A percentile compares a stretch with the other conserved stretches of the same genome.
Conservation (phyloP, 2,888 invertebrate species). For the Agrochola macilenta region DNA sequence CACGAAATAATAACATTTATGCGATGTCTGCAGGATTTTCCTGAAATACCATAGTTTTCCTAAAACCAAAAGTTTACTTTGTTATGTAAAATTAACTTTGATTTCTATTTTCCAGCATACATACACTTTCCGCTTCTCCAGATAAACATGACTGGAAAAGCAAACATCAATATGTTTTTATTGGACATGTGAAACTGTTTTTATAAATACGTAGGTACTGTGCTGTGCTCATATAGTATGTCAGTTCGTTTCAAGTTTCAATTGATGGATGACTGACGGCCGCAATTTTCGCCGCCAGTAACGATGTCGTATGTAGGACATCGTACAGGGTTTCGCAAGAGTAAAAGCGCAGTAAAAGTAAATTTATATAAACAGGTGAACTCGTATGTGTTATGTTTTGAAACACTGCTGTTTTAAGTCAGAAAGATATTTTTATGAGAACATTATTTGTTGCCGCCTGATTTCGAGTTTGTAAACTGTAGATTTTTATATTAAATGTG, state of each 20-base stretch:
- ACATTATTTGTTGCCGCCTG: slow-evolving; percentile 7
- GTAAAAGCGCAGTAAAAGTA: slow-evolving; percentile 74
- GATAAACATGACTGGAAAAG: slow-evolving; percentile 21
- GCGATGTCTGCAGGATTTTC: not conserved
- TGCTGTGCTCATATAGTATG: slow-evolving; percentile 44
- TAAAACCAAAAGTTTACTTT: not conserved
- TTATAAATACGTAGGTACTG: slow-evolving; percentile 27
- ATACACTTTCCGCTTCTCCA: slow-evolving; percentile 1
- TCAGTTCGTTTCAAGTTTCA: slow-evolving; percentile 63
- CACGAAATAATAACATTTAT: not conserved
- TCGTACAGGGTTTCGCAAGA: slow-evolving; percentile 71
- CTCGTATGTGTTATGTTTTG: slow-evolving; percentile 25
- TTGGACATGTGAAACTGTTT: slow-evolving; percentile 43
- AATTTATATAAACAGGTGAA: slow-evolving; percentile 45
- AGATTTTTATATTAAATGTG: not conserved
- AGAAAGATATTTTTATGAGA: slow-evolving; percentile 12
- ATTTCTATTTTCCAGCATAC: slow-evolving; percentile 10
- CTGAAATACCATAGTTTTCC: not conserved
- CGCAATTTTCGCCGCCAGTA: slow-evolving; percentile 64
- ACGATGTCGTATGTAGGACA: slow-evolving; percentile 75
- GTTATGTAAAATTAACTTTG: not conserved
- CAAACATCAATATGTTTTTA: slow-evolving; percentile 15
- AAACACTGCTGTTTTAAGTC: slow-evolving; percentile 20
- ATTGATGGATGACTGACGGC: slow-evolving; percentile 69
- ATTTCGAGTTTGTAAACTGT: slow-evolving; percentile 9